Evolutionary conservation across 2,797 vertebrate species (phyloP), one percentile per base, ranked within the genome.

Genomic region (Xerus rutilus): DNA sequence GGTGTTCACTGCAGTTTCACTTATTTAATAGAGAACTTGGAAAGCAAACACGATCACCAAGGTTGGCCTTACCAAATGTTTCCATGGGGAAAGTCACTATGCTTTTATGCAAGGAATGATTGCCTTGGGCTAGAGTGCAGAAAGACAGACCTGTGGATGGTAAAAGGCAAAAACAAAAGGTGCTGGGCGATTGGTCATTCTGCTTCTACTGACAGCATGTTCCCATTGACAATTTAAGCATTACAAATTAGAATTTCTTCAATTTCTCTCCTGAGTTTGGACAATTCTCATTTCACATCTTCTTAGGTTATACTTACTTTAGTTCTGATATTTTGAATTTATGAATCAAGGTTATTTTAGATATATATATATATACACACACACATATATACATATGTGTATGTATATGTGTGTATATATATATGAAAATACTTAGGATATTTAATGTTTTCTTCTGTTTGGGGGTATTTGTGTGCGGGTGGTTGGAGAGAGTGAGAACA

Each of bases 391-490:
- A 52, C 7, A 57, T 0, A 17, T 12, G 5, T 3, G 18, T 12
- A 18, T 13, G 18, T 1, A 54, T 52, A 2, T 15, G 14, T 52
- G 3, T 52, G 49, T 52, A 21, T 67, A 69, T 35, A 47, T 25
- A 15, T 57, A 32, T 77, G 47, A 59, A 92, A 90, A 95, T 74
- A 43, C 23, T 93, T 49, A 49, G 9, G 23, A 74, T 83, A 43
- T 57, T 74, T 88, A 81, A 39, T 64, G 5, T 81, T 88, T 65
- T 73, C 57, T 90, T 92, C 54, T n/a, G n/a, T 70, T 70, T 70
- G 74, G 32, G 15, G 7, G n/a, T 54, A 43, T 83, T 64, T 69
- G 54, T 67, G 1, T 14, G 4, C 18, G 18, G 54, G 54, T 20
- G 4, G 20, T 57, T 8, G 9, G 17, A 49, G 10, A 4, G 4